Evolutionary conservation across 2,797 vertebrate species (phyloP).

Genomic region (Danio jaintianensis): DNA sequence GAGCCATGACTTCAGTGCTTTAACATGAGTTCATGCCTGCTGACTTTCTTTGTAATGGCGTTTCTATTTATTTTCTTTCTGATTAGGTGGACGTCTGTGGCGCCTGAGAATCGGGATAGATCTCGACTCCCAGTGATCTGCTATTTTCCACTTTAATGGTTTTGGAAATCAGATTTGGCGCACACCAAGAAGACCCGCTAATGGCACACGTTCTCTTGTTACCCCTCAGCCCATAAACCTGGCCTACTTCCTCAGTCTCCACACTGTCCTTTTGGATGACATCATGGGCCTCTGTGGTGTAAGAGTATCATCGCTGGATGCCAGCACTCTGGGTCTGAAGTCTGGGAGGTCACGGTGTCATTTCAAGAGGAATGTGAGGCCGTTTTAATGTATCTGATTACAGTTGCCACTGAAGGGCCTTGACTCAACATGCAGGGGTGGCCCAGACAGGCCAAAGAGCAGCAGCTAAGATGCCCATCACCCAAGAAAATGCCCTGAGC

Average conservation of each 20-base stretch:
- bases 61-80: slow-evolving; percentile 52
- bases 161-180: slow-evolving; percentile 62
- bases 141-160: slow-evolving; percentile 55
- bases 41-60: slow-evolving; percentile 45
- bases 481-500: slow-evolving; percentile 90
- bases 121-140: slow-evolving; percentile 48
- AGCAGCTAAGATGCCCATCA: slow-evolving; percentile 90
- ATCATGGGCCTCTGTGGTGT: slow-evolving; percentile 58
- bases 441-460: slow-evolving; percentile 56
- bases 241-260: slow-evolving; percentile 14
- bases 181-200: slow-evolving; percentile 51
- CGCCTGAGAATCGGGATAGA: slow-evolving; percentile 53
- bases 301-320: slow-evolving; percentile 32
- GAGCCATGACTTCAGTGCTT: slow-evolving; percentile 36
- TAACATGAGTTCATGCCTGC: slow-evolving; percentile 32
- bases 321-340: slow-evolving; percentile 41
- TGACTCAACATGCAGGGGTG: slow-evolving; percentile 77
- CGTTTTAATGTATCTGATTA: slow-evolving; percentile 43
- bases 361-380: slow-evolving; percentile 57
- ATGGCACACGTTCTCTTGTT: slow-evolving; percentile 58
- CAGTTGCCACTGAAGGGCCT: slow-evolving; percentile 29
- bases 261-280: slow-evolving; percentile 56
- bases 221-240: slow-evolving; percentile 46
- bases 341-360: slow-evolving; percentile 12
- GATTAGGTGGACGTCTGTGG: slow-evolving; percentile 65